Evolutionary conservation across 2,113 vertebrate genomes (phyloP).

Genomic region (Stigmatopora argus): DNA sequence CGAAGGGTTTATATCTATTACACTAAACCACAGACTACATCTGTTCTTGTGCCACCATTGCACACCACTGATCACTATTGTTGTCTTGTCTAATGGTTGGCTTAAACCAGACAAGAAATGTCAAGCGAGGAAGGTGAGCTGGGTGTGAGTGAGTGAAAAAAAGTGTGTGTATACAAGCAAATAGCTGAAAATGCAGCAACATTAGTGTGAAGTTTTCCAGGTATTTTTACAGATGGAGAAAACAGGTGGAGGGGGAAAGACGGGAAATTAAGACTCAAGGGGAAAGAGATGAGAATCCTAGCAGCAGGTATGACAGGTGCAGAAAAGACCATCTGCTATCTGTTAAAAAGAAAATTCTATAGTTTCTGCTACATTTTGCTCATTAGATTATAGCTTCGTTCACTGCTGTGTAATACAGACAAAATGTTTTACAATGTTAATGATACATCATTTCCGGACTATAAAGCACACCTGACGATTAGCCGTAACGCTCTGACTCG

Average conservation of each 20-base stretch:
- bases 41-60: slow-evolving; percentile 41
- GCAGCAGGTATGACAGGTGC: neutral
- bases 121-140: slow-evolving; percentile 14
- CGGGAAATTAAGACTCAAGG: neutral
- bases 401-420: neutral
- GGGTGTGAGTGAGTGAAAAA: neutral
- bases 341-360: neutral
- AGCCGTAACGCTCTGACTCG: no score
- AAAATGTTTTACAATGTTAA: neutral
- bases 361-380: neutral
- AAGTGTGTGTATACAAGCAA: neutral
- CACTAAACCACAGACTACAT: slow-evolving; percentile 37
- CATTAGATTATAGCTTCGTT: neutral
- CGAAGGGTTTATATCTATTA: neutral
- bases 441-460: no score
- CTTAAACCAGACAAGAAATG: slow-evolving; percentile 48
- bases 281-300: neutral
- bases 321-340: neutral
- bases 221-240: neutral
- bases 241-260: neutral
- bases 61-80: slow-evolving; percentile 57
- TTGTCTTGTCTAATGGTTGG: slow-evolving; percentile 38
- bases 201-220: neutral
- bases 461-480: no score
- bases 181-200: neutral